Base-by-base conservation (phyloP, 92 coral and sea anemone species). In the Siderastrea siderea region DNA sequence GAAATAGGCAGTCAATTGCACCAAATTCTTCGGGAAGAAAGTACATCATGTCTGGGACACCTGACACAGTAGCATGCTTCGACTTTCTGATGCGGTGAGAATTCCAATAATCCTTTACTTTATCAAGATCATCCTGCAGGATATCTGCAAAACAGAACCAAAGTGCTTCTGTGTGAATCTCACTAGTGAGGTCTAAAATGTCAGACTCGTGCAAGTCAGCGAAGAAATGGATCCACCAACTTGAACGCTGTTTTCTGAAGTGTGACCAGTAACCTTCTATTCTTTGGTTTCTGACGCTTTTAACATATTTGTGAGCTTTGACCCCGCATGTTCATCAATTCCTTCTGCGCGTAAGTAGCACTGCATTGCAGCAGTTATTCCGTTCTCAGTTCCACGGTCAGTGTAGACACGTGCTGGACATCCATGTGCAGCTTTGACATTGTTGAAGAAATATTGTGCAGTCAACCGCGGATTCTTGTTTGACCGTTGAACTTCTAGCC, bases 181-280 rank as follows among this genome's bases (percentile, higher is more conserved):
- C 88, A 78, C 86, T 88, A 71, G 90, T 67, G 50, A 93, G 71
- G 76, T 91, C 94, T 11, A 87, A 76, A 63, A 82, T 78, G 86
- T 88, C 96, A 38, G 90, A 86, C 77, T 93, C 85, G 71, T 83
- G 89, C 47, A 90, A 55, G 73, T 90, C 89, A 75, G 67, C 26
- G 74, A 90, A 93, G 77, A 93, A 94, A 79, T 91, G 91, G 10
- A 91, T 88, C 91, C 94, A 87, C 96, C 94, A 94, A 68, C 92
- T 83, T 15, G 90, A 53, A 72, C 92, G 94, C 47, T 73, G 91
- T 71, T 84, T 88, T 49, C 94, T 80, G 67, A 74, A 89, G 16
- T 80, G 79, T 60, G 94, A 93, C 92, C 96, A 93, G 48, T 78
- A 88, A 74, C 94, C 87, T 69, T 90, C 94, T 71, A 94, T 94